These are phyloP conservation scores for Sakesphorus luctuosus DNA, from an alignment of 2,113 vertebrate species.

Conservation along the genomic window DNA sequence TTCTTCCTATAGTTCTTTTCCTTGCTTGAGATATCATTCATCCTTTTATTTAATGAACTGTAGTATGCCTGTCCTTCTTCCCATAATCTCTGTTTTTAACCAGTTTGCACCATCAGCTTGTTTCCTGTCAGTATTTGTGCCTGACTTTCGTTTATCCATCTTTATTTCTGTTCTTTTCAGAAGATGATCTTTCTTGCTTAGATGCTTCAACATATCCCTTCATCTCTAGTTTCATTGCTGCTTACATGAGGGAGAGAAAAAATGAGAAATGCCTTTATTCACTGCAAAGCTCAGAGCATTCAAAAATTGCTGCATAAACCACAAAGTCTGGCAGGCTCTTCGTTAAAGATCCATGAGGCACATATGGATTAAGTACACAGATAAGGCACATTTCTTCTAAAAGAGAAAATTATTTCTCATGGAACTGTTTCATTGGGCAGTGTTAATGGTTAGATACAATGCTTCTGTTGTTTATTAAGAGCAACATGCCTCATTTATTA, in stretches of 20 bases:
- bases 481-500: background rate
- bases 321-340: background rate
- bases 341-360: background rate
- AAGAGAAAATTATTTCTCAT: background rate
- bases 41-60: background rate
- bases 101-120: background rate
- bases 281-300: background rate
- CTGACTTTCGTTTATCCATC: background rate
- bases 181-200: background rate
- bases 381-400: background rate
- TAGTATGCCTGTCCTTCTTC: background rate
- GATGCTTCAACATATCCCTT: background rate
- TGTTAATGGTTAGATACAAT: background rate
- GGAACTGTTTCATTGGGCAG: background rate
- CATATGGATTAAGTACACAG: background rate
- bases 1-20: background rate
- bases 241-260: background rate
- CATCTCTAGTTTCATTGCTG: background rate
- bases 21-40: background rate
- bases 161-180: background rate
- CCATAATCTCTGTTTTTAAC: background rate
- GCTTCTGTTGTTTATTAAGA: conserved; percentile 25
- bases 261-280: background rate
- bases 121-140: background rate
- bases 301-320: background rate